Evolutionary conservation across 1,140 invertebrate species (phyloP), one percentile per base, ranked within the genome.

Genomic region (Drosophila azteca): DNA sequence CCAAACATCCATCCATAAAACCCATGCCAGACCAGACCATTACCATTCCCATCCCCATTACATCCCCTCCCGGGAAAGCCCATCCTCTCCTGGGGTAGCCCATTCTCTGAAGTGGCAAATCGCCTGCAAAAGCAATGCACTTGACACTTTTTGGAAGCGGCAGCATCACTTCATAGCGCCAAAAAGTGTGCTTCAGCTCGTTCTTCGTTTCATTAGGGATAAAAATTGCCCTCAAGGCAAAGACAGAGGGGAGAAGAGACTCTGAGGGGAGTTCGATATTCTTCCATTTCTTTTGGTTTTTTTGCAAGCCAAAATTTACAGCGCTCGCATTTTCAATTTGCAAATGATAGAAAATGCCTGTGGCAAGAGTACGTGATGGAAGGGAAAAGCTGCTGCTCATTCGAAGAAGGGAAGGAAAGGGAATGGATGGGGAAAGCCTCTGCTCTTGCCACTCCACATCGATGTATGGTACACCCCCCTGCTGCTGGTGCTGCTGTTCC

Each of bases 281-380:
- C 6, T 13, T 49, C 35, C 17, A 24, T 48, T 43, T 52, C 1
- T 11, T 61, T 17, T 8, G 44, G 39, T 29, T 59, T 52, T 31
- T 57, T 13, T 55, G 48, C 53, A 52, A 50, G 62, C 71, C 74
- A 77, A 69, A 79, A 79, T 79, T 71, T 77, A 66, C 67, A 58
- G 63, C 48, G 60, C 43, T 45, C 55, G 64, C 55, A 79, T 79
- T 88, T 53, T 88, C 79, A 88, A 89, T 83, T 83, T 83, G 78
- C 79, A 88, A 88, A 88, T 88, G 79, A 83, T 70, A 52, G 57
- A 70, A 88, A 88, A 88, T 83, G 83, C 83, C 79, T 79, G 79
- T 53, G 84, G 83, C 83, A 73, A 58, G 61, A 20, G 48, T 43
- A 44, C 9, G 44, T 41, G 24, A 51, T 51, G 29, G 45, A 13